Conservation (phyloP, 2,888 invertebrate species). For the Thera britannica region DNA sequence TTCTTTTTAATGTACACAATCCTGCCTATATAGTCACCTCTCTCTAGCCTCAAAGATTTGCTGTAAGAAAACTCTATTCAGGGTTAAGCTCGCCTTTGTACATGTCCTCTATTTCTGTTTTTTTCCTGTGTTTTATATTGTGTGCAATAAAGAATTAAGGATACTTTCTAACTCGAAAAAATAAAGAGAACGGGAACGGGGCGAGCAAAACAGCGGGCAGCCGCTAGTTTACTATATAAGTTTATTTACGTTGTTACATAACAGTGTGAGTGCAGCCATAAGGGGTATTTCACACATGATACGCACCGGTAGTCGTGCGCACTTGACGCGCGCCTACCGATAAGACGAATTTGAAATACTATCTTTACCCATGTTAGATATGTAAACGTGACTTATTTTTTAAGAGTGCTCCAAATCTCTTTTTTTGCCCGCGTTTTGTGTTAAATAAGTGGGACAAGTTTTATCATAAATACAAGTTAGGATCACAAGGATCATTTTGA, state of each 20-base stretch:
- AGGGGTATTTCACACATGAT: conserved; percentile 57
- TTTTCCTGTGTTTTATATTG: too few relatives aligned
- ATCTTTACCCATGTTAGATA: conserved; percentile 41
- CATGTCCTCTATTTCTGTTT: too few relatives aligned
- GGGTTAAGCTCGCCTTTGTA: too few relatives aligned
- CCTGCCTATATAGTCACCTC: too few relatives aligned
- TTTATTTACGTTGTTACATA: conserved; percentile 19
- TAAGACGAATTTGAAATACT: conserved; percentile 49
- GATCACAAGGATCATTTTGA: background rate
- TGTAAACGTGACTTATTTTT: conserved; percentile 45
- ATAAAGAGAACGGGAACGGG: too few relatives aligned
- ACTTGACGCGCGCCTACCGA: conserved; percentile 46
- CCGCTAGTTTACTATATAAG: too few relatives aligned
- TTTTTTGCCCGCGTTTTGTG: conserved; percentile 11
- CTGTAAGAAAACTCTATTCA: too few relatives aligned
- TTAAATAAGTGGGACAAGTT: background rate
- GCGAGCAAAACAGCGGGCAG: too few relatives aligned
- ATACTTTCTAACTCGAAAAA: too few relatives aligned
- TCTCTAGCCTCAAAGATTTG: too few relatives aligned
- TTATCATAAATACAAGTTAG: background rate
- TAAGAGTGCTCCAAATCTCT: conserved; percentile 8
- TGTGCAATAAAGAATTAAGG: too few relatives aligned
- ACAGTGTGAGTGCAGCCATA: conserved; percentile 37
- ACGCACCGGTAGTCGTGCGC: conserved; percentile 50
- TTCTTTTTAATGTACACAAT: too few relatives aligned